Conservation (phyloP, 2,888 invertebrate genomes). For the Orgyia antiqua region DNA sequence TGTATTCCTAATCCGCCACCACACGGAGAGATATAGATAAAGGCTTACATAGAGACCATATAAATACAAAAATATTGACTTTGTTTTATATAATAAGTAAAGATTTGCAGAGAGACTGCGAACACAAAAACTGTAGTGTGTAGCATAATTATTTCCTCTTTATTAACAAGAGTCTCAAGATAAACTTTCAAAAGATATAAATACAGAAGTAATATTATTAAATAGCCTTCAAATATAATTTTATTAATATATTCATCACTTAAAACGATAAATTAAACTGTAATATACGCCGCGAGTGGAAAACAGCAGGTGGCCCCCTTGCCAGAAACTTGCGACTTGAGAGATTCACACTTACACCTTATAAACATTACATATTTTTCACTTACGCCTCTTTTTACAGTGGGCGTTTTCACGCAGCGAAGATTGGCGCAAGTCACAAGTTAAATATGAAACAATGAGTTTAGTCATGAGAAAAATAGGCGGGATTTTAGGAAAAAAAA, state of each 20-base stretch:
- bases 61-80: too few relatives aligned
- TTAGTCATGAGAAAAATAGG: constrained; percentile 38
- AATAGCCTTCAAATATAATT: constrained; percentile 19
- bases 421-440: constrained; percentile 15
- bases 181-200: too few relatives aligned
- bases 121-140: too few relatives aligned
- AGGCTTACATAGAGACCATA: too few relatives aligned
- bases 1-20: too few relatives aligned
- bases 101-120: too few relatives aligned
- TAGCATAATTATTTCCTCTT: too few relatives aligned
- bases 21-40: too few relatives aligned
- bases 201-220: too few relatives aligned
- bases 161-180: too few relatives aligned
- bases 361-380: not conserved
- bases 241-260: constrained; percentile 31
- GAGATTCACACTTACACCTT: constrained; percentile 9
- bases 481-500: constrained; percentile 12
- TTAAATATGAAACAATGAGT: constrained; percentile 32
- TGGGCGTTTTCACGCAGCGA: constrained; percentile 14
- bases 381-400: constrained; percentile 7
- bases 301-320: constrained; percentile 44
- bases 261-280: constrained; percentile 55
- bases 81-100: too few relatives aligned
- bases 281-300: constrained; percentile 39
- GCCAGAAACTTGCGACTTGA: constrained; percentile 9